Evolutionary conservation across 35 echinoderm and acorn worm genomes (phyloP), one percentile per base, ranked within the genome.

Genomic region (Holothuria glaberrima): DNA sequence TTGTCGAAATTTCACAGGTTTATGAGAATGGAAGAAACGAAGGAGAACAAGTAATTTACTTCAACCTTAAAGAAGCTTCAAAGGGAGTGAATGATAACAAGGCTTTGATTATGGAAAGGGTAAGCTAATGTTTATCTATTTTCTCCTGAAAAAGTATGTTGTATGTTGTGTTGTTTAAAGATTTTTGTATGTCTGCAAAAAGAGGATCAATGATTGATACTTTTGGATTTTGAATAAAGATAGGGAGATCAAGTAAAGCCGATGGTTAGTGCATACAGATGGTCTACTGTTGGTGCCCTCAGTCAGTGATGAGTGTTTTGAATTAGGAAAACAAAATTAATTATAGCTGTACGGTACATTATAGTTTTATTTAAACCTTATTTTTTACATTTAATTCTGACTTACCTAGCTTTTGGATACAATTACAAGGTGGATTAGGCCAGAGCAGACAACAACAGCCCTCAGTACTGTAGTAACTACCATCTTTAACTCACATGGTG

Each of bases 21-120:
- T 98, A 83, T 94, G 92, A 98, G 30, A 98, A 98, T 88, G 95
- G 95, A 17, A 58, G 72, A 32, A 92, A 86, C 67, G 95, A 98
- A 14, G 90, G 83, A 2, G 95, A 94, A 27, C 82, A 92, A 32
- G 83, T 88, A 5, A 80, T 98, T 54, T 98, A 90, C 81, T 92
- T 98, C 66, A 98, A 98, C 52, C 30, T 98, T 16, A 94, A 92
- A 64, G 95, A 98, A 36, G 87, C 92, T 25, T 94, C 92, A 26
- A 98, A 94, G 52, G 95, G 95, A 0, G 59, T 92, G 30, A 67
- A 75, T 27, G 82, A 78, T 64, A 87, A 94, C 58, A 82, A 83
- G 22, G 70, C 1, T 16, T 60, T 94, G 18, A 80, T 98, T 0
- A 89, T 98, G 77, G 92, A 98, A 62, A 92, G 95, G 93, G 95